Base-by-base conservation (phyloP, 2,113 vertebrate genomes). In the Melanotaenia duboulayi region DNA sequence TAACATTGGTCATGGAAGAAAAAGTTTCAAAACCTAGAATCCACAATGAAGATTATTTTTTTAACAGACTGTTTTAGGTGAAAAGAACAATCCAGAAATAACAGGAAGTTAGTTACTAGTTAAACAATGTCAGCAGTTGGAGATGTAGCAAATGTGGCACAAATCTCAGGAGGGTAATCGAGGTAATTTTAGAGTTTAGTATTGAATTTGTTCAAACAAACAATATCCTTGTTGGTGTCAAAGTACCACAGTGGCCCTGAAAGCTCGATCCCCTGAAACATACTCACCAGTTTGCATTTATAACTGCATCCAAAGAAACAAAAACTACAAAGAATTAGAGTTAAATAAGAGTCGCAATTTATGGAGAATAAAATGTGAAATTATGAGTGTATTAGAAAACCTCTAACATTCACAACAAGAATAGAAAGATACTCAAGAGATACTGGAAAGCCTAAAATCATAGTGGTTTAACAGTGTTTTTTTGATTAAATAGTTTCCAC, bases 31-130 rank as follows among this genome's bases (percentile, higher is more conserved):
- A 52, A 51, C 28, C 28, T 28, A 14, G 35, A 6, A 22, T 69
- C n/a, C 40, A 22, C 9, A 60, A 28, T 65, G 37, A 37, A 65
- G 28, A 39, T 67, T 22, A 49, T 11, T 40, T 64, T 49, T 42
- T n/a, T n/a, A 1, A 9, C 32, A 35, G 32, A 6, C 32, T 35
- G 32, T 17, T 19, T 52, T 39, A 35, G 10, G 59, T 32, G 5
- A n/a, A 56, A 37, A 42, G n/a, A 11, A 40, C 19, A 28, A n/a
- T 57, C 14, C 35, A 11, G 37, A 69, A 58, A 69, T 67, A 54
- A 63, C 22, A 32, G 28, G 14, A 42, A 19, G 40, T 12, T 52
- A 58, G 35, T 46, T 66, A 44, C 10, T 20, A 40, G 52, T 56
- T 35, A n/a, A n/a, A n/a, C n/a, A n/a, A n/a, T n/a, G n/a, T 64